Evolutionary conservation across 2,888 invertebrate species (phyloP).

Genomic region (Eremobia ochroleuca): DNA sequence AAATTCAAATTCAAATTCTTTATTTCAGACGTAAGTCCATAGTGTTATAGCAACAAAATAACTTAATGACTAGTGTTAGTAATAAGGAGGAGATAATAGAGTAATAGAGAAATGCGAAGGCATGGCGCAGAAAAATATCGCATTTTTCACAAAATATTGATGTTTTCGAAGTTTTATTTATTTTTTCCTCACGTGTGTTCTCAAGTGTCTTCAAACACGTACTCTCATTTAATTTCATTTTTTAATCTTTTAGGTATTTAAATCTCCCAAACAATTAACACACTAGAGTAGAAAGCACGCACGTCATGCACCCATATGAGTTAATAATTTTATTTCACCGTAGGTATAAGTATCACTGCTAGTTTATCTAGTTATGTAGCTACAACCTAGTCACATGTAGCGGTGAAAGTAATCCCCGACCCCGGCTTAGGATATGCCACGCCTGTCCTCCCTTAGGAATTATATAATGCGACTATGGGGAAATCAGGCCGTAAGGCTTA

Average conservation of each 20-base stretch:
- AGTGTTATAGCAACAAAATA: too few species aligned
- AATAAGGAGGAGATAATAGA: too few species aligned
- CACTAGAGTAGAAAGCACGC: not conserved
- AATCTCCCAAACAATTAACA: not conserved
- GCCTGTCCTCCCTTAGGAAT: constrained; percentile 38
- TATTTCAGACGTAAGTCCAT: too few species aligned
- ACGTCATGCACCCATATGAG: not conserved
- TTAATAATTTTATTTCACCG: not conserved
- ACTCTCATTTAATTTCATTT: not conserved
- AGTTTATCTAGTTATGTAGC: not conserved
- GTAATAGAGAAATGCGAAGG: not conserved
- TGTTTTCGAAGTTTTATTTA: not conserved
- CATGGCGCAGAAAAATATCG: too few species aligned
- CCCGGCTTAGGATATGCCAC: constrained; percentile 28
- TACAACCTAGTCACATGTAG: not conserved
- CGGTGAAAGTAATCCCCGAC: constrained; percentile 23
- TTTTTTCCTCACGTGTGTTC: not conserved
- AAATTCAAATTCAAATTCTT: too few species aligned
- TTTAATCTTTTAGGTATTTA: not conserved
- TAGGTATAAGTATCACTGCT: not conserved
- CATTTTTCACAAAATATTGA: not conserved
- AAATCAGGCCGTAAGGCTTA: constrained; percentile 33
- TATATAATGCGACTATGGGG: constrained; percentile 43
- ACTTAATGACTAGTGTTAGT: too few species aligned
- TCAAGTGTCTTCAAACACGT: not conserved